Conservation (phyloP, 2,888 invertebrate species). For the Pterostichus madidus region DNA sequence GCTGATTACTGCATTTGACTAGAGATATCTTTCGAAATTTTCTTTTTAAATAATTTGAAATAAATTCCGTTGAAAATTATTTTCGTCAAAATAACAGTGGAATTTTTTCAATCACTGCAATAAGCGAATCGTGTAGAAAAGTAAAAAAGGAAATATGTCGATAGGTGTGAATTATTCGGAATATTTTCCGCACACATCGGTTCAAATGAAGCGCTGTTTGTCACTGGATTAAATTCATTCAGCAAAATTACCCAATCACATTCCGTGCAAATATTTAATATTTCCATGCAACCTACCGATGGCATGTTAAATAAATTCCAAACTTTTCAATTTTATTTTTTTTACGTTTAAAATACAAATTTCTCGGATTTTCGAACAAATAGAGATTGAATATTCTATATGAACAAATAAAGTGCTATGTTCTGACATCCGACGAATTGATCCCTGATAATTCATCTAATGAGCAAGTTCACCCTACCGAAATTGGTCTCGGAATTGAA, state of each 20-base stretch:
- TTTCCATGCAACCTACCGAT: slow-evolving; percentile 15
- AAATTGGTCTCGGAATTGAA: too few relatives aligned
- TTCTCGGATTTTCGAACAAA: neutral
- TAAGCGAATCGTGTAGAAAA: neutral
- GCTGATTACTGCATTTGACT: too few relatives aligned
- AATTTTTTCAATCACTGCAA: neutral
- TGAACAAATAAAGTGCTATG: neutral
- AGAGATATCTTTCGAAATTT: too few relatives aligned
- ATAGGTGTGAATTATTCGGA: slow-evolving; percentile 28
- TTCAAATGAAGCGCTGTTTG: slow-evolving; percentile 38
- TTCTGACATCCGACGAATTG: neutral
- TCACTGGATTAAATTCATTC: slow-evolving; percentile 31
- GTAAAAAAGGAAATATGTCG: neutral
- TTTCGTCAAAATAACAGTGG: too few relatives aligned
- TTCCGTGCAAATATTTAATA: slow-evolving; percentile 43
- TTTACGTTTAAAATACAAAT: slow-evolving; percentile 14
- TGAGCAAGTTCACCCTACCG: too few relatives aligned
- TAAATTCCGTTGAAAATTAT: too few relatives aligned
- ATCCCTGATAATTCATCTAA: too few relatives aligned
- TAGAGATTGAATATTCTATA: neutral
- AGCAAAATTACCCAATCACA: slow-evolving; percentile 24
- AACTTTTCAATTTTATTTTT: slow-evolving; percentile 3
- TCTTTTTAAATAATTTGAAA: too few relatives aligned
- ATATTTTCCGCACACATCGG: slow-evolving; percentile 9
- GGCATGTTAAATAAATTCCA: slow-evolving; percentile 25